Conservation (phyloP, 2,113 vertebrate species). For the Podarcis muralis region DNA sequence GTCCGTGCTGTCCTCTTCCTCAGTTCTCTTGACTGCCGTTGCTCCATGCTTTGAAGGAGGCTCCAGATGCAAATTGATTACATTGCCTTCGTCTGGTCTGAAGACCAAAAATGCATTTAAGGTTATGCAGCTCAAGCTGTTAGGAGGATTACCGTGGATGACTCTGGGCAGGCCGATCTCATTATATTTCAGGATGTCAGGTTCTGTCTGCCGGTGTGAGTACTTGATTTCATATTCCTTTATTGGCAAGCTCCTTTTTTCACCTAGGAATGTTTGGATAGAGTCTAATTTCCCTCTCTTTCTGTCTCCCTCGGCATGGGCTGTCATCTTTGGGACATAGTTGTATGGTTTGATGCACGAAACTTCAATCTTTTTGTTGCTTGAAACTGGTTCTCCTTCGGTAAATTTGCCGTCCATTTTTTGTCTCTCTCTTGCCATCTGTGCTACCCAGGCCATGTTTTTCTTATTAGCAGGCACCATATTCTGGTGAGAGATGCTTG, state of each 20-base stretch:
- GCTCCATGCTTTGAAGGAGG: constrained; percentile 13
- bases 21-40: constrained; percentile 19
- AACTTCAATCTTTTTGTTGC: background rate
- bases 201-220: constrained; percentile 1
- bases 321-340: background rate
- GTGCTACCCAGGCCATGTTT: background rate
- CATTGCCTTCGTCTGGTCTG: constrained; percentile 38
- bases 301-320: background rate
- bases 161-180: background rate
- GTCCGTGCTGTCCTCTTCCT: constrained; percentile 46
- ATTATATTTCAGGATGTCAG: background rate
- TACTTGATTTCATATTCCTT: constrained; percentile 20
- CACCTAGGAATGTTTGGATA: background rate
- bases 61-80: constrained; percentile 38
- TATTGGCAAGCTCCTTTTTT: constrained; percentile 3
- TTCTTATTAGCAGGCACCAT: background rate
- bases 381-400: background rate
- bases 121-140: background rate
- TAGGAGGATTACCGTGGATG: background rate
- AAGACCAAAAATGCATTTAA: constrained; percentile 27
- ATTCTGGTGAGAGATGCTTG: background rate
- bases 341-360: background rate
- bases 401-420: background rate
- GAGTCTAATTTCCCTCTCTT: background rate
- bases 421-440: background rate